These are phyloP conservation scores for Chrysolina oricalcia DNA, from an alignment of 2,888 invertebrate species.

Conservation along the genomic window DNA sequence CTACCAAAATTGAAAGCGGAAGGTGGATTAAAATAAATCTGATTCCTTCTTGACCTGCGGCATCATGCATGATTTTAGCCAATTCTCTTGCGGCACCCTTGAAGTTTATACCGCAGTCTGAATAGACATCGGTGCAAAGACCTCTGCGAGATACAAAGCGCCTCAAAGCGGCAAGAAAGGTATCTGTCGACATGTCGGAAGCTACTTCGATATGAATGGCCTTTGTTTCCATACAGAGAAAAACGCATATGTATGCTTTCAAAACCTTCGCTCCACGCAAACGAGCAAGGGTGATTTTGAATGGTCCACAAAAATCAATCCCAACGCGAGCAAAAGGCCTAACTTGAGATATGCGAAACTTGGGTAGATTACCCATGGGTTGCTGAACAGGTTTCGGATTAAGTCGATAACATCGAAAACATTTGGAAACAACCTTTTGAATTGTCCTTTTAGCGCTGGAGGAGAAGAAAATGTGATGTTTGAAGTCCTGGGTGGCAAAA, in stretches of 20 bases:
- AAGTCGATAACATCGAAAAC: constrained; percentile 3
- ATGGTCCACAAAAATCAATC: constrained; percentile 14
- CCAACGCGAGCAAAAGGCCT: constrained; percentile 13
- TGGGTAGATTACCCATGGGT: constrained; percentile 29
- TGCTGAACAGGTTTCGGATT: constrained; percentile 25
- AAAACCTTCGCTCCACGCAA: constrained; percentile 15
- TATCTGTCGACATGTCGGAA: constrained; percentile 2
- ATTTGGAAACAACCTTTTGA: constrained; percentile 15
- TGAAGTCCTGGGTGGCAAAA: too few relatives aligned
- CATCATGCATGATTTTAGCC: background rate
- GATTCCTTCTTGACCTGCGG: background rate
- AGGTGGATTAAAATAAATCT: constrained; percentile 29
- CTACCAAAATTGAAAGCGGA: constrained; percentile 29
- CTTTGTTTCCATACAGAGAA: constrained; percentile 15
- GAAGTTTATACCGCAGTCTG: constrained; percentile 21
- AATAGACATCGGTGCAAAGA: constrained; percentile 10
- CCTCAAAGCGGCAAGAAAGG: background rate
- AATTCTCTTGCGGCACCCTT: constrained; percentile 10
- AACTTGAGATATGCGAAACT: constrained; percentile 11
- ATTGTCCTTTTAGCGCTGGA: constrained; percentile 18
- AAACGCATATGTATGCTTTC: constrained; percentile 30
- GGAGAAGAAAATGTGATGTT: too few relatives aligned
- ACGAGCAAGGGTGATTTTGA: constrained; percentile 6
- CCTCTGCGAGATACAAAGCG: constrained; percentile 9
- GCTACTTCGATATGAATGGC: constrained; percentile 1